Percentiles rank a stretch among this genome's conserved stretches.
phyloP scores from a whole-genome alignment of 2,113 vertebrate species.

The Merops nubicus region DNA sequence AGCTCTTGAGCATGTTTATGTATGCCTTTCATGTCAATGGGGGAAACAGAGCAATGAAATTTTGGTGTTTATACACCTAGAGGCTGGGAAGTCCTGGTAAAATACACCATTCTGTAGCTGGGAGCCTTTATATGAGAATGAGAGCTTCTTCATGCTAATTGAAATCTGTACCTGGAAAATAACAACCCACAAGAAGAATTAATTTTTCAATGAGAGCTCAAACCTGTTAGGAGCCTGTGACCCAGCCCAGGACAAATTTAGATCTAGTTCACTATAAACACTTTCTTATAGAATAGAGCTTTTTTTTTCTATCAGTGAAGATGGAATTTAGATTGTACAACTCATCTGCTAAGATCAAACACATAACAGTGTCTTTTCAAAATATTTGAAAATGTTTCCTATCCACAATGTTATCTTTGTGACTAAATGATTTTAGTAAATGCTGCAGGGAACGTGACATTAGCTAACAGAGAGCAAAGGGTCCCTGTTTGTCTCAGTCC shows the following conservation, averaged over 20 bases:
- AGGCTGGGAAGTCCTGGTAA: constrained; percentile 12
- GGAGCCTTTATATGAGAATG: background rate
- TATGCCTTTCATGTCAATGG: constrained; percentile 40
- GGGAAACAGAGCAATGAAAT: constrained; percentile 45
- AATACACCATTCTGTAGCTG: background rate
- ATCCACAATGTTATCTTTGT: background rate
- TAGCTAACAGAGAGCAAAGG: background rate
- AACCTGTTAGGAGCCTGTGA: background rate
- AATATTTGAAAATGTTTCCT: constrained; percentile 15
- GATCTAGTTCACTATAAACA: background rate
- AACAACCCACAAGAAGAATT: background rate
- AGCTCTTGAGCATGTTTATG: constrained; percentile 22
- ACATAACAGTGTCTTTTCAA: background rate
- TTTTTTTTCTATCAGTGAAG: background rate
- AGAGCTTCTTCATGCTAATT: constrained; percentile 9
- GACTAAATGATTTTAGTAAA: constrained; percentile 21
- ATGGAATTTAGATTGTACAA: constrained; percentile 8
- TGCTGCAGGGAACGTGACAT: background rate
- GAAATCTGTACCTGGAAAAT: constrained; percentile 37
- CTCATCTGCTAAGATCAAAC: constrained; percentile 1
- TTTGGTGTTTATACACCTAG: constrained; percentile 39
- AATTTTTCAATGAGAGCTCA: background rate
- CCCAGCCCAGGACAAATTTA: background rate
- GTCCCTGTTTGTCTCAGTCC: background rate
- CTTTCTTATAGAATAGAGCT: background rate